Base-by-base conservation (phyloP, 2,113 vertebrate species). In the Eupsittula cactorum region DNA sequence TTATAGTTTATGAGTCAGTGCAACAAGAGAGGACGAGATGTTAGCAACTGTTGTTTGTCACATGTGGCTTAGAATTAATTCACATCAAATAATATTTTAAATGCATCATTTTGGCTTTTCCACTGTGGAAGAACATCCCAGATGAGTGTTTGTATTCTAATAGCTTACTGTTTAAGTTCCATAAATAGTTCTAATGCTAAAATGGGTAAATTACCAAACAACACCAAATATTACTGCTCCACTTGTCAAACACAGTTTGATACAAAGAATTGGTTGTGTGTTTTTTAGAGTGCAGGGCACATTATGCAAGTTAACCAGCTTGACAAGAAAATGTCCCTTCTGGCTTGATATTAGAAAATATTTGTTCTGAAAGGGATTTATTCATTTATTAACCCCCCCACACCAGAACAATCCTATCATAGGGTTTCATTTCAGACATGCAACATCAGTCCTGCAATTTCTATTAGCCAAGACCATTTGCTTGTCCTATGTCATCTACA, bases 31-130 rank as follows among this genome's bases (percentile, higher is more conserved):
- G 65, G 63, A 90, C 77, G 71, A 88, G 85, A 83, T 86, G 75
- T 73, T 88, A 82, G 84, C 91, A 96, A 88, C 62, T 82, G 78
- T 53, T 52, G 31, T 93, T 96, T 86, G 91, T 88, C 89, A 95
- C 75, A 77, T 63, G 92, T 95, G 84, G 91, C 71, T 96, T 85
- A 90, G 49, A 82, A 80, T 70, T 79, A 87, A 93, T 87, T 96
- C 65, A 70, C 70, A 79, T 76, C 79, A 87, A 93, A 73, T 91
- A 89, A 75, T 81, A 70, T 50, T 92, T 85, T 80, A 92, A 91
- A 81, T 91, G 73, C 52, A 90, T 95, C 13, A 35, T 62, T 91
- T 94, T 92, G 31, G 10, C 3, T 88, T 91, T 57, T 89, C 44
- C 42, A 23, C 65, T 73, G 11, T 21, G 41, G 17, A 59, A 35